Conservation (phyloP, 2,797 vertebrate species). For the Phrynocephalus vlangalii region DNA sequence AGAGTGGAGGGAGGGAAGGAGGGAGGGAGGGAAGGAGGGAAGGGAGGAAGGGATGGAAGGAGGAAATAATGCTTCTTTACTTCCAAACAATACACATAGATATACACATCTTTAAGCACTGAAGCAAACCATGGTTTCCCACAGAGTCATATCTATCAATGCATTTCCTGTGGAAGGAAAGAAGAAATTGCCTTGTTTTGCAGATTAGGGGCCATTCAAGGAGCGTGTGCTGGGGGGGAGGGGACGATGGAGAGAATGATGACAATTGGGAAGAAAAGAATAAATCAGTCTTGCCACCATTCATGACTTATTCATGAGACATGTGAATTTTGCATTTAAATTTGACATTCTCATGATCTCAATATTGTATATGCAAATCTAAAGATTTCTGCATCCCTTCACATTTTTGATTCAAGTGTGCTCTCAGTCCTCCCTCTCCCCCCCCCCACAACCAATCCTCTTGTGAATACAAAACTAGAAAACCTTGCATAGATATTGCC, state of each 20-base stretch:
- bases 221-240: conserved; percentile 30
- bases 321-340: conserved; percentile 82
- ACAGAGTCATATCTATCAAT: conserved; percentile 63
- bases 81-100: conserved; percentile 70
- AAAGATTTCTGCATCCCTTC: conserved; percentile 72
- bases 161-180: conserved; percentile 69
- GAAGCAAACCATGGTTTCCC: conserved; percentile 65
- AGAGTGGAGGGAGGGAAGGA: conserved; percentile 30
- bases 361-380: conserved; percentile 82
- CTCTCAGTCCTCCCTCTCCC: conserved; percentile 46
- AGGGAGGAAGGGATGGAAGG: not conserved
- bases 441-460: conserved; percentile 23
- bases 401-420: conserved; percentile 67
- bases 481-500: not conserved
- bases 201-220: conserved; percentile 66
- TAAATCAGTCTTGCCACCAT: conserved; percentile 72
- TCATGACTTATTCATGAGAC: conserved; percentile 81
- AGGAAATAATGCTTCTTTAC: conserved; percentile 69
- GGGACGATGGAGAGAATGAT: conserved; percentile 45
- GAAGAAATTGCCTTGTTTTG: conserved; percentile 68
- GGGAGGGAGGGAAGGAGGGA: no score
- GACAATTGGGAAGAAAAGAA: conserved; percentile 66
- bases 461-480: conserved; percentile 57
- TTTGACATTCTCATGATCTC: conserved; percentile 82
- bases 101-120: conserved; percentile 71